Base-by-base conservation (phyloP, 1,140 invertebrate species). In the Papilio helenus region DNA sequence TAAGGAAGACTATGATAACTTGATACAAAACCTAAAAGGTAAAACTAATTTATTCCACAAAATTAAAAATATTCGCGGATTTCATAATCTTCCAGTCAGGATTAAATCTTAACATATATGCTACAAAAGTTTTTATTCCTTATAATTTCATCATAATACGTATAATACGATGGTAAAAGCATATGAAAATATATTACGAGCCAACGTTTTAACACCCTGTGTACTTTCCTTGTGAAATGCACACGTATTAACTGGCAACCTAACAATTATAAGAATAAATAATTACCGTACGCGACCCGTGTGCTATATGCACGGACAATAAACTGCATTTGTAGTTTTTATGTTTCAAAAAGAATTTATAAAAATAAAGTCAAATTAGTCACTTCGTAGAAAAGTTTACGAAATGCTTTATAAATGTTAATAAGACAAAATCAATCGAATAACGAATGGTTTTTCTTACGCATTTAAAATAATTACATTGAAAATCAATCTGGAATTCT, bases 191-290 rank as follows among this genome's bases (percentile, higher is more conserved):
- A 61, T 8, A 39, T 68, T 68, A 68, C 61, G 61, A 68, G 26
- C 58, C 20, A 26, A 61, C 20, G 58, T 61, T 68, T 29, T 68
- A 68, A 68, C 29, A 34, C 3, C 14, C 12, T 29, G 10, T 1
- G 12, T 29, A 29, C 61, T 68, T 68, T 29, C 61, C 26, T 68
- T 16, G 61, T 68, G 26, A 29, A 68, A 68, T 68, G 61, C 61
- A 34, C 23, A 34, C 61, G 0, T 68, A 68, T 68, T 68, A 18
- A 29, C 23, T 34, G 26, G 34, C 34, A 68, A 68, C 12, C 26
- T n/a, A 68, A 68, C 34, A 68, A 68, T 68, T 68, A 68, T 18
- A 68, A 68, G 61, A 68, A 68, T 68, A 18, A 68, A 34, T 68
- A 34, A 68, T 68, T 29, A 68, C 61, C 61, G 61, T 68, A 68